Percentiles rank a stretch among this genome's conserved stretches.
Conservation (phyloP, 1,140 invertebrate species). For the Drosophila navojoa region DNA sequence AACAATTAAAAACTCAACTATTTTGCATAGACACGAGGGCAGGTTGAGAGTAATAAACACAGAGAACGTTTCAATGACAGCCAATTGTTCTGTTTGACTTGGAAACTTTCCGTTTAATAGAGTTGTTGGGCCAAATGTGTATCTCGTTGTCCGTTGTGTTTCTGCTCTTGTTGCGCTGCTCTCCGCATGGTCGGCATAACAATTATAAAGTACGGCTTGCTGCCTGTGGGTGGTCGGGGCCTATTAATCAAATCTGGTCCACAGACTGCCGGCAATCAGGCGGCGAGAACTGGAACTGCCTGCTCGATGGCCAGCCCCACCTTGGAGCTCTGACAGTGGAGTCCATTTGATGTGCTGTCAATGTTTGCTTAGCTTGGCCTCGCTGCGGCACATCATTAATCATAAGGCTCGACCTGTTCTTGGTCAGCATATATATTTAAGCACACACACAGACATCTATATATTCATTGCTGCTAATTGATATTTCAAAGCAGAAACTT, state of each 20-base stretch:
- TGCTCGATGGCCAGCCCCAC: constrained; percentile 13
- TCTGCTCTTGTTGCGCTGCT: constrained; percentile 3
- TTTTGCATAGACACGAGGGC: neutral
- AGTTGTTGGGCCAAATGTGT: constrained; percentile 6
- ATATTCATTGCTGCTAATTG: constrained; percentile 55
- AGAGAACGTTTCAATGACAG: neutral
- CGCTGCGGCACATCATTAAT: constrained; percentile 68
- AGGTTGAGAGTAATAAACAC: neutral
- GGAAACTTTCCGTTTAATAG: neutral
- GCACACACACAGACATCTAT: neutral
- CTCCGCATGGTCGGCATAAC: constrained; percentile 27
- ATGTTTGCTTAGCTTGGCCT: constrained; percentile 57
- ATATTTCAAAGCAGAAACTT: constrained; percentile 56
- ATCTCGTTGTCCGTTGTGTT: neutral
- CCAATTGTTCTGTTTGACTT: neutral
- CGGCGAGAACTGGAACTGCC: constrained; percentile 11
- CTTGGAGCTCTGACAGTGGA: constrained; percentile 10
- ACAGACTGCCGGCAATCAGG: constrained; percentile 57
- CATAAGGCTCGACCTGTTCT: constrained; percentile 44
- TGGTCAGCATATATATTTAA: constrained; percentile 9
- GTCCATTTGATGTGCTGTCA: constrained; percentile 61
- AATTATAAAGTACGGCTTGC: constrained; percentile 56
- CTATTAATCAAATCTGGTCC: constrained; percentile 75
- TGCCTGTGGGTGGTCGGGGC: constrained; percentile 58
- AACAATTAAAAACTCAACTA: neutral